Evolutionary conservation across 2,888 invertebrate genomes (phyloP), one percentile per base, ranked within the genome.

Genomic region (Anthrax anthrax): DNA sequence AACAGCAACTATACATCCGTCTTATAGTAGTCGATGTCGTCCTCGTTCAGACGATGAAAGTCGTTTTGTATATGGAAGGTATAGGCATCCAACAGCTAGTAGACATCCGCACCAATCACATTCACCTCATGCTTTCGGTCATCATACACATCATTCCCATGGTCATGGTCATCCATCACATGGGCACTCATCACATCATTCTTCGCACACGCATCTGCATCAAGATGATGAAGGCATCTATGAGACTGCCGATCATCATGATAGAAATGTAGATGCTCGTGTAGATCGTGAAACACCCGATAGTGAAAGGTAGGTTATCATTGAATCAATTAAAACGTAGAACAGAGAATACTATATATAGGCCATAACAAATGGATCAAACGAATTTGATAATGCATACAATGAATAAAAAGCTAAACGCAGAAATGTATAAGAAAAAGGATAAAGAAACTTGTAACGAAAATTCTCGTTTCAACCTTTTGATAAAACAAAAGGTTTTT

Each of bases 181-280:
- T 60, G 66, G 64, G 44, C 69, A 69, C 58, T 68, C 70, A 61
- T 70, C 70, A 56, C 70, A 70, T 62, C 70, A 70, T 61, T 74
- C 73, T 62, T 74, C 72, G 59, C 69, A 72, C 58, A 74, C 72
- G 60, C 73, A 74, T 61, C 71, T 75, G 62, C 71, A 74, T 57
- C 73, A 72, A 63, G 85, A 85, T 64, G 87, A 87, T 63, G 88
- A 88, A 69, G 84, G 85, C 64, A 82, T 88, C 60, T 88, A 88
- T 69, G 88, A 87, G 72, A 85, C 84, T 60, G 88, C 88, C 56
- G 82, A 82, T 68, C 80, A 79, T 64, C 80, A 79, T 63, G 80
- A 80, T 60, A 72, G 78, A 63, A 73, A 74, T 60, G 70, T 72
- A 58, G 80, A 80, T 68, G 76, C 80, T 51, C 80, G 82, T 62